These are phyloP conservation scores for Thamnaconus septentrionalis DNA, from an alignment of 2,113 vertebrate species.

Conservation along the genomic window DNA sequence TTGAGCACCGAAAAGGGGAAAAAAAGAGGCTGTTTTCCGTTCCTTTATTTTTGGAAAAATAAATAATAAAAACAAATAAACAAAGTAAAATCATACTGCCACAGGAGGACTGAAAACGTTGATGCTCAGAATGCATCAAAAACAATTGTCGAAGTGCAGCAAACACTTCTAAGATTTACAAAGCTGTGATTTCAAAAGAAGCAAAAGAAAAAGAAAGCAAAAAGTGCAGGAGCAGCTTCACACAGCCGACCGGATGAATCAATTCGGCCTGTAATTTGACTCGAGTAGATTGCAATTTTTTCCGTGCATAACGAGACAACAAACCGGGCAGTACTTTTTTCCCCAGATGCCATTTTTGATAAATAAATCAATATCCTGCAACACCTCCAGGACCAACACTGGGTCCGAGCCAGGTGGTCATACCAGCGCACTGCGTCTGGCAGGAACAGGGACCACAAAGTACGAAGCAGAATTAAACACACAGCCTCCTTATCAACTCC, in stretches of 20 bases:
- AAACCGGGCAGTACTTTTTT: too few relatives aligned
- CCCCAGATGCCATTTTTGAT: too few relatives aligned
- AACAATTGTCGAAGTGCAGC: conserved; percentile 52
- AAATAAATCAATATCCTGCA: too few relatives aligned
- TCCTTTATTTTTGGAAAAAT: conserved; percentile 29
- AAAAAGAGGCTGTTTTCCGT: conserved; percentile 6
- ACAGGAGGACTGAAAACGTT: conserved; percentile 43
- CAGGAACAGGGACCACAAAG: conserved; percentile 22
- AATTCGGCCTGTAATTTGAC: too few relatives aligned
- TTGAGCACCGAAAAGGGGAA: too few relatives aligned
- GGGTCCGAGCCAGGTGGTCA: too few relatives aligned
- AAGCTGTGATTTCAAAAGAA: conserved; percentile 32
- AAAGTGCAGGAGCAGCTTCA: background rate
- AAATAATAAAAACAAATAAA: background rate
- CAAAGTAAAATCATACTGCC: conserved; percentile 49
- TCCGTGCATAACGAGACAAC: too few relatives aligned
- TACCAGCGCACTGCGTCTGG: conserved; percentile 14
- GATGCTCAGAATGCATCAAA: conserved; percentile 30
- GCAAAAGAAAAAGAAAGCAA: conserved; percentile 34
- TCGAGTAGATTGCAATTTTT: too few relatives aligned
- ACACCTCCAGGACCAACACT: too few relatives aligned
- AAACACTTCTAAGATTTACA: conserved; percentile 47
- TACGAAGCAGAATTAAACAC: conserved; percentile 38
- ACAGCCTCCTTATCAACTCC: conserved; percentile 66
- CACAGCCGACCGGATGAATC: too few relatives aligned